Evolutionary conservation across 1,140 invertebrate species (phyloP), one percentile per base, ranked within the genome.

Genomic region (Oryctes rhinoceros): DNA sequence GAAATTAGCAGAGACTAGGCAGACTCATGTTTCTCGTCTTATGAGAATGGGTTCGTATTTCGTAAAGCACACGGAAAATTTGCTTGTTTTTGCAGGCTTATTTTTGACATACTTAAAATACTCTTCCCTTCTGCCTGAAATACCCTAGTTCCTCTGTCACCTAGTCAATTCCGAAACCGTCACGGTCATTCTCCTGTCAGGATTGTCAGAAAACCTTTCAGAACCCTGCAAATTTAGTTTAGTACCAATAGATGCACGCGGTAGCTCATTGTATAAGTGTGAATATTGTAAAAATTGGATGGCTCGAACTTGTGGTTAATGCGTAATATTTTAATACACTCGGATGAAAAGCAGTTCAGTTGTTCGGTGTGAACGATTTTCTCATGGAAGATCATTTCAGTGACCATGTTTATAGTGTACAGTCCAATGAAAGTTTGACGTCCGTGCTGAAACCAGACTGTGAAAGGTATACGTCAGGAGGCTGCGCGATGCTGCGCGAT

Each of bases 361-460:
- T 94, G 93, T 87, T 89, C 89, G 79, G 80, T 95, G 94, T 87
- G 90, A 92, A 79, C 90, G 92, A 84, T 80, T 94, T 94, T 85
- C 92, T 93, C 85, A 88, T 93, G 76, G 94, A 94, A 88, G 93
- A 94, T 87, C 94, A 94, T 85, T 89, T 95, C 74, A 91, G 92
- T 78, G 94, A 94, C 83, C 93, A 94, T 88, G 90, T n/a, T 90
- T 7, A 89, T 91, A 86, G 90, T 92, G 37, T 93, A 94, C 86
- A 92, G 93, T 87, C 92, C 92, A 35, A 90, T 94, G 94, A 87
- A 91, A 91, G 83, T 86, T 91, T 30, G 93, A 91, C 85, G 89
- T 89, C 6, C 95, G 94, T 88, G 91, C n/a, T 93, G 35, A 89
- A 89, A 80, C 87, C 88, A 44, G 88, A 90, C 81, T 95, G 94